Evolutionary conservation across 2,888 invertebrate species (phyloP).

Genomic region (Drosophila mercatorum): DNA sequence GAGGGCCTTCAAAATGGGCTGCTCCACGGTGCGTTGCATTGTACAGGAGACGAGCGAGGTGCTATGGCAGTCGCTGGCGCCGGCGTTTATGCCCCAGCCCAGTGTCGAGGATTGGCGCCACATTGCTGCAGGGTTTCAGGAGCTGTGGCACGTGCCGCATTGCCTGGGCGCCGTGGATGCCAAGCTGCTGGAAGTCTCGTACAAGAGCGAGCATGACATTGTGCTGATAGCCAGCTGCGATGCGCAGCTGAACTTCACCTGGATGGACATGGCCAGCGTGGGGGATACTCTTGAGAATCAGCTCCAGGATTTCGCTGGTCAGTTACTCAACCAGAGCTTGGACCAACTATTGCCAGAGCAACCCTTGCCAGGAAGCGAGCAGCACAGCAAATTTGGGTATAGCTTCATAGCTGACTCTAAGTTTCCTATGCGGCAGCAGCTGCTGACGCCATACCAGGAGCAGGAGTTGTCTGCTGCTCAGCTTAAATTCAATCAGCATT

Average conservation of each 20-base stretch:
- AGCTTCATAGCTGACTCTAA: constrained; percentile 25
- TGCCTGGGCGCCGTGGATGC: constrained; percentile 41
- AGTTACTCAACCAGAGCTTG: constrained; percentile 17
- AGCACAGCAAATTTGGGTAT: background rate
- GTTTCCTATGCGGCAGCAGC: constrained; percentile 25
- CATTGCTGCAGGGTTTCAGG: constrained; percentile 21
- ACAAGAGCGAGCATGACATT: constrained; percentile 14
- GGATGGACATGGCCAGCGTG: constrained; percentile 24
- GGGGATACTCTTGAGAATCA: background rate
- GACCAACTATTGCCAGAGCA: background rate
- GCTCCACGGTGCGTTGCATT: constrained; percentile 31
- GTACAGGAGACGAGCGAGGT: constrained; percentile 33
- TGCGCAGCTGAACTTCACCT: constrained; percentile 23
- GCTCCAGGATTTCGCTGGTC: constrained; percentile 25
- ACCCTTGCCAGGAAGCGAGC: background rate
- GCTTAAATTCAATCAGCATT: constrained; percentile 19
- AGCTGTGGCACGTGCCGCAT: constrained; percentile 28
- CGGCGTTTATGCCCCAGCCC: constrained; percentile 22
- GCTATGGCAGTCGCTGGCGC: constrained; percentile 26
- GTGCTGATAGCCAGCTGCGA: constrained; percentile 43
- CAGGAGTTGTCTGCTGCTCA: constrained; percentile 2
- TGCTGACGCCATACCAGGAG: constrained; percentile 6
- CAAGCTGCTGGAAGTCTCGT: constrained; percentile 23
- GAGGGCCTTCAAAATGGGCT: constrained; percentile 26
- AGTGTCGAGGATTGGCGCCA: constrained; percentile 14